Evolutionary conservation across 2,113 vertebrate species (phyloP).

Genomic region (Passer domesticus): DNA sequence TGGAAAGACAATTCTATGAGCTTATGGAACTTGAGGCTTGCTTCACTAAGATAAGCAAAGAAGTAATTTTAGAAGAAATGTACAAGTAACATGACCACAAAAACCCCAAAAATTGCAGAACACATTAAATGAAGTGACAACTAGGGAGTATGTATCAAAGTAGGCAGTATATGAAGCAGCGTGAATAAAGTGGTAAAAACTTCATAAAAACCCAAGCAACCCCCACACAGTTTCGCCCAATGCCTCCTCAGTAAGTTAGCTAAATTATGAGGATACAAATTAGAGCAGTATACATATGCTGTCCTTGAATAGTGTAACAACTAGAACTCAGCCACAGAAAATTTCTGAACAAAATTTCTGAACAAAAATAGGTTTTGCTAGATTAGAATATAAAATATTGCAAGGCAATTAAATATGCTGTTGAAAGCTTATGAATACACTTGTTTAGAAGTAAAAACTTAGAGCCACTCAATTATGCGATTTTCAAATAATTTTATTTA

Average conservation of each 20-base stretch:
- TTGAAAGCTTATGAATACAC: background rate
- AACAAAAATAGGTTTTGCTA: background rate
- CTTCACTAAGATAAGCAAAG: background rate
- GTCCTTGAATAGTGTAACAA: background rate
- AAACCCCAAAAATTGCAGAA: background rate
- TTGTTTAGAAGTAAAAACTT: background rate
- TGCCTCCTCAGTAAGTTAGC: background rate
- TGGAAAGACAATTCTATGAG: background rate
- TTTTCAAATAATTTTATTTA: background rate
- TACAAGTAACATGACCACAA: background rate
- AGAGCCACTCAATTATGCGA: rapidly evolving
- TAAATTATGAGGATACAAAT: background rate
- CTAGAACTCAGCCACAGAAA: background rate
- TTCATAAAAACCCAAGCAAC: background rate
- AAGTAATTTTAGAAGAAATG: background rate
- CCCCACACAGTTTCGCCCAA: background rate
- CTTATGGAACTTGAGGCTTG: background rate
- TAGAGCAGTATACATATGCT: background rate
- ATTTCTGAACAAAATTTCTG: background rate
- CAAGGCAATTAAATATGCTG: background rate
- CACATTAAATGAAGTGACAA: background rate
- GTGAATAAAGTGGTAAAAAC: background rate
- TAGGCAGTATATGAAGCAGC: background rate
- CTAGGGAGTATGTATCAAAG: background rate
- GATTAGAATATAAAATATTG: background rate